Conservation (phyloP, 2,888 invertebrate species). For the Ophion ventricosus region DNA sequence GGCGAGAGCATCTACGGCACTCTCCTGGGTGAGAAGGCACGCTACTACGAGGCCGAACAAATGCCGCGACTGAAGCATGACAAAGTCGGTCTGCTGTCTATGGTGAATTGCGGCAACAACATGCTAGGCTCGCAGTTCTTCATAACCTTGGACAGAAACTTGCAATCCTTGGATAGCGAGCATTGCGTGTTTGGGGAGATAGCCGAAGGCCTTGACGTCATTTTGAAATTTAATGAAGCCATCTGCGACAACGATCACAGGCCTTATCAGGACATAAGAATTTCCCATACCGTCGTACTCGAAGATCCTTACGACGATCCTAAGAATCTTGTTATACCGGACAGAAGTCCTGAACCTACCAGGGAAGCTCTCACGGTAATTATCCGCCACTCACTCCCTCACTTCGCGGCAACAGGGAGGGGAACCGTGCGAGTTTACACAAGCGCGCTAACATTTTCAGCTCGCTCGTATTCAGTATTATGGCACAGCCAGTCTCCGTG, state of each 20-base stretch:
- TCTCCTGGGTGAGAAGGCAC: slow-evolving; percentile 93
- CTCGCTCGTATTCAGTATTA: not conserved
- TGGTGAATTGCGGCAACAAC: slow-evolving; percentile 96
- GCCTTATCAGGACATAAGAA: slow-evolving; percentile 97
- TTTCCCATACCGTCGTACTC: slow-evolving; percentile 97
- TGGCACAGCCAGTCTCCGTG: not conserved
- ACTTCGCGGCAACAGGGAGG: not conserved
- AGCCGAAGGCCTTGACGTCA: slow-evolving; percentile 94
- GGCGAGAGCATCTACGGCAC: slow-evolving; percentile 95
- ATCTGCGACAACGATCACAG: slow-evolving; percentile 95
- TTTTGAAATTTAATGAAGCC: slow-evolving; percentile 95
- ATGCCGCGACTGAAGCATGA: slow-evolving; percentile 96
- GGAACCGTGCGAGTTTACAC: not conserved
- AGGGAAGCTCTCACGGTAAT: slow-evolving; percentile 87
- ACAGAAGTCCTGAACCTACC: slow-evolving; percentile 95
- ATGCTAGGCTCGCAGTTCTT: slow-evolving; percentile 98
- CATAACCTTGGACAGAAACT: slow-evolving; percentile 93
- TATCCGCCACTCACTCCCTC: not conserved
- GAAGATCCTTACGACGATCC: slow-evolving; percentile 99
- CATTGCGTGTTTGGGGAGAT: slow-evolving; percentile 99
- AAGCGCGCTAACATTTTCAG: not conserved
- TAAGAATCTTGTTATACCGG: slow-evolving; percentile 89
- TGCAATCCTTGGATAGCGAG: slow-evolving; percentile 94
- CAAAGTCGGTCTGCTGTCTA: slow-evolving; percentile 93
- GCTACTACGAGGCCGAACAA: slow-evolving; percentile 95